Evolutionary conservation across 2,797 vertebrate species (phyloP), one percentile per base, ranked within the genome.

Genomic region (Saguinus oedipus): DNA sequence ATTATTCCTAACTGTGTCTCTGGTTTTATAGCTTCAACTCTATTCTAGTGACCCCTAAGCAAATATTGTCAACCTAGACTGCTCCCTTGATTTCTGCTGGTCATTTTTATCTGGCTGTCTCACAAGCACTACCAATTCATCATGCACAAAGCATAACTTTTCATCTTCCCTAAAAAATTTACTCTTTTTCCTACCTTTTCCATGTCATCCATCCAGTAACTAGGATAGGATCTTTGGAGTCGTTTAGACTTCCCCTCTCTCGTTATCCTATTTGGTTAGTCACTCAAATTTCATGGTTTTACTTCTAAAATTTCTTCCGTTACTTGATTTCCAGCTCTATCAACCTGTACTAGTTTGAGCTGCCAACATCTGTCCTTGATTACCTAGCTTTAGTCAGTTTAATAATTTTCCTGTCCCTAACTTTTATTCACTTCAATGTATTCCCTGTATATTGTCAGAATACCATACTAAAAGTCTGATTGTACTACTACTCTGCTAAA

Each of bases 21-120:
- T 89, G 80, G 10, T 79, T 95, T 91, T 53, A 86, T 55, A 81
- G 10, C 64, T 93, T 93, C n/a, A 76, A 79, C 20, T 93, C 7
- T 80, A 59, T 94, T n/a, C 20, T 80, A 39, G 75, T 92, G 44
- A 80, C 33, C 76, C 72, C 14, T 53, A 79, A 92, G 61, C 92
- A 30, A 86, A 26, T 50, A 36, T 36, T 78, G 27, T 53, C 50
- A 70, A n/a, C 57, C 46, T 14, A 78, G 44, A 95, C 22, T 46
- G 19, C 39, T 94, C 59, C 36, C 33, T 39, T 91, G 50, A 79
- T 82, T 75, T 50, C 7, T 90, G 27, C 30, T 57, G 33, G 30
- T 92, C 72, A 84, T 90, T 96, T 90, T 55, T 42, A 50, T 30
- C 39, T 95, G 70, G 42, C 33, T 82, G 6, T 36, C 36, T 30